A percentile compares a stretch with the other conserved stretches of the same genome.
Evolutionary conservation across 2,113 vertebrate species (phyloP).

Genomic region (Charina bottae): DNA sequence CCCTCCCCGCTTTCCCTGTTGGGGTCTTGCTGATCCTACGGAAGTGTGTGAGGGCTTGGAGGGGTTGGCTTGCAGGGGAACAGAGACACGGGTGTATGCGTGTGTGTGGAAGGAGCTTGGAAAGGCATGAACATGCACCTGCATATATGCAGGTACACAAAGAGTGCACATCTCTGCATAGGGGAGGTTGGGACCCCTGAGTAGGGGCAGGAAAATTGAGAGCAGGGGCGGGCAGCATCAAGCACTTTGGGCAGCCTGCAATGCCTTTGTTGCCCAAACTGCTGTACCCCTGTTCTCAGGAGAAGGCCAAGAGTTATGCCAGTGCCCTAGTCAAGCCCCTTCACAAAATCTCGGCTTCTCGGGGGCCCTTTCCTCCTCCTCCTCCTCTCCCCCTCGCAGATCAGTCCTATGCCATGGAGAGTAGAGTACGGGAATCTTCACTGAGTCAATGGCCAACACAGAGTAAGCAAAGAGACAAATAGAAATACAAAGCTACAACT

Average conservation of each 20-base stretch:
- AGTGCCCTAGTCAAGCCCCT: neutral
- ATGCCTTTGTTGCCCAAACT: neutral
- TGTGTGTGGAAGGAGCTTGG: neutral
- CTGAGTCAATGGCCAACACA: neutral
- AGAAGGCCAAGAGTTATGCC: neutral
- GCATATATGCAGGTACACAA: neutral
- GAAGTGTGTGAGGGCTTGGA: neutral
- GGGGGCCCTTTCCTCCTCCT: neutral
- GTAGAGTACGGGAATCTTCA: neutral
- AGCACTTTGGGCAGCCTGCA: neutral
- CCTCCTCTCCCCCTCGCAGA: neutral
- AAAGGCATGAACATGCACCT: neutral
- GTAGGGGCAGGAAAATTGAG: neutral
- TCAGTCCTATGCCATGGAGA: neutral
- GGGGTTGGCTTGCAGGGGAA: neutral
- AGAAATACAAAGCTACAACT: too few relatives aligned
- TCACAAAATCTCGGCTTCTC: neutral
- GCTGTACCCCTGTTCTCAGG: neutral
- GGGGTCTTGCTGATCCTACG: neutral
- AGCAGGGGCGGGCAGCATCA: neutral
- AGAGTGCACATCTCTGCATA: neutral
- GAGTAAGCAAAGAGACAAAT: neutral
- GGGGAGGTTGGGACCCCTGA: neutral
- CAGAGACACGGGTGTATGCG: neutral
- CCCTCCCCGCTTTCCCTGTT: neutral